Percentiles rank a stretch among this genome's conserved stretches.
These are phyloP conservation scores for Tetraodon nigroviridis DNA, from an alignment of 2,113 vertebrate species.

Conservation along the genomic window DNA sequence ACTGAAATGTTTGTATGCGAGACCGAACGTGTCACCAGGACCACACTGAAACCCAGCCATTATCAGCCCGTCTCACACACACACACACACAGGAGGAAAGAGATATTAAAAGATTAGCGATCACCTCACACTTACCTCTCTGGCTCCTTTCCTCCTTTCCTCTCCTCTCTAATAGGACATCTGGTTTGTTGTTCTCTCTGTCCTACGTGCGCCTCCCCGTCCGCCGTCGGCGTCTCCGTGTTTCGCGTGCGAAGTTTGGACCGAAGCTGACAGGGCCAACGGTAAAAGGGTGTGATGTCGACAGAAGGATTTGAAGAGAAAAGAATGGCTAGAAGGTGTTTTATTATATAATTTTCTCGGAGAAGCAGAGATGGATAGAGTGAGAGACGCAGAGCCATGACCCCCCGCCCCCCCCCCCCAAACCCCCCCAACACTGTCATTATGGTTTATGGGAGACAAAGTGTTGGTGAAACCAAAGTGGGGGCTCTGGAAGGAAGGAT, in stretches of 20 bases:
- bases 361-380: slow-evolving; percentile 25
- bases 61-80: slow-evolving; percentile 34
- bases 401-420: neutral
- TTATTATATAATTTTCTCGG: slow-evolving; percentile 8
- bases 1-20: slow-evolving; percentile 37
- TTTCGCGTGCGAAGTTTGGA: slow-evolving; percentile 36
- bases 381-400: slow-evolving; percentile 23
- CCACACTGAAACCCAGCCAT: slow-evolving; percentile 37
- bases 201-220: slow-evolving; percentile 18
- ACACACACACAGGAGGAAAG: slow-evolving; percentile 23
- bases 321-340: slow-evolving; percentile 67
- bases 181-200: neutral
- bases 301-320: slow-evolving; percentile 57
- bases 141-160: slow-evolving; percentile 7
- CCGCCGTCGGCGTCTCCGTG: slow-evolving; percentile 32
- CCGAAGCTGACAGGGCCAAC: slow-evolving; percentile 31
- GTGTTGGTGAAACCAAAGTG: slow-evolving; percentile 34
- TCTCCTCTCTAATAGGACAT: slow-evolving; percentile 20
- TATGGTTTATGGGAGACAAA: slow-evolving; percentile 50
- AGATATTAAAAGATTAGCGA: slow-evolving; percentile 9
- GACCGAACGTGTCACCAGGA: slow-evolving; percentile 33
- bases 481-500: slow-evolving; percentile 16
- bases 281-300: slow-evolving; percentile 5
- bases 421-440: slow-evolving; percentile 43
- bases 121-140: slow-evolving; percentile 13